These are phyloP conservation scores for Odontocolon sp. DNA, from an alignment of 2,888 invertebrate species.

Conservation along the genomic window DNA sequence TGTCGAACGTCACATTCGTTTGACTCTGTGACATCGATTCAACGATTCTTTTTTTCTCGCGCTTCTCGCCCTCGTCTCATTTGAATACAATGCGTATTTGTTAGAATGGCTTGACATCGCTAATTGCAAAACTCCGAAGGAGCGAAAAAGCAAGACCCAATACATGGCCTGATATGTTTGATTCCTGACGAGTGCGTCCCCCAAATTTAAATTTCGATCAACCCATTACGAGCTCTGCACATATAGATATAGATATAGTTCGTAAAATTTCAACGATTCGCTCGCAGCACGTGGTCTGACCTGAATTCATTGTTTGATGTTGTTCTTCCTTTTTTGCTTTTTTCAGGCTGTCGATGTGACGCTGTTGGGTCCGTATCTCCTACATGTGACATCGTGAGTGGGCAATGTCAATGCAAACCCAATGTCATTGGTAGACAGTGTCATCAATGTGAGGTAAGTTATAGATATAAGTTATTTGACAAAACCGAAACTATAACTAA, in stretches of 20 bases:
- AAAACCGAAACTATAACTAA: too few relatives aligned
- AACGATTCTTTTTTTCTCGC: slow-evolving; percentile 36
- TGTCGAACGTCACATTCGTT: slow-evolving; percentile 54
- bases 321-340: slow-evolving; percentile 22
- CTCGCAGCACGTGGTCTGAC: slow-evolving; percentile 21
- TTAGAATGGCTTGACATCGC: slow-evolving; percentile 64
- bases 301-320: slow-evolving; percentile 38
- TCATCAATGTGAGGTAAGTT: slow-evolving; percentile 87
- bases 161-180: slow-evolving; percentile 17
- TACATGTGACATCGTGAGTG: slow-evolving; percentile 89
- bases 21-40: slow-evolving; percentile 61
- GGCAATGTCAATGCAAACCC: slow-evolving; percentile 89
- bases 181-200: slow-evolving; percentile 38
- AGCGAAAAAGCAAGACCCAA: slow-evolving; percentile 7
- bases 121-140: slow-evolving; percentile 69
- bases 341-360: slow-evolving; percentile 93
- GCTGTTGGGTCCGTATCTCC: slow-evolving; percentile 86
- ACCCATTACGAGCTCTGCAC: slow-evolving; percentile 1
- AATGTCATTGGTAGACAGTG: slow-evolving; percentile 89
- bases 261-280: slow-evolving; percentile 34
- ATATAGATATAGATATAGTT: slow-evolving; percentile 16
- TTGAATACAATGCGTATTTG: slow-evolving; percentile 73
- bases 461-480: neutral
- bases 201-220: slow-evolving; percentile 53
- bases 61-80: slow-evolving; percentile 62